These are phyloP conservation scores for Dasyprocta punctata DNA, from an alignment of 2,113 vertebrate species.

Conservation along the genomic window DNA sequence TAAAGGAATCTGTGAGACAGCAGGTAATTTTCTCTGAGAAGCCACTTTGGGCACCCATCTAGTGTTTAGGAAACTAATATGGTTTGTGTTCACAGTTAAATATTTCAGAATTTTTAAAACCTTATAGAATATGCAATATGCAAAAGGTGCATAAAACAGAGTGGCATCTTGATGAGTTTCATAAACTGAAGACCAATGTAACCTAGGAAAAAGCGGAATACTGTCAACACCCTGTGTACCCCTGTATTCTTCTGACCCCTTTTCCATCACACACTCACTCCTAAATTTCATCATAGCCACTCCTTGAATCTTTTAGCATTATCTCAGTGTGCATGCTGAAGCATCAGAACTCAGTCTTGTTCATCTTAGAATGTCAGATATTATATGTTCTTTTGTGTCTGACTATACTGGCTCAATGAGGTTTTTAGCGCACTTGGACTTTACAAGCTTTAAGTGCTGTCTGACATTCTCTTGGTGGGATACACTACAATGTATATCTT, in stretches of 20 bases:
- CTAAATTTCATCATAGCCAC: neutral
- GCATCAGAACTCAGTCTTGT: neutral
- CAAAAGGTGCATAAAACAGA: neutral
- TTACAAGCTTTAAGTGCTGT: neutral
- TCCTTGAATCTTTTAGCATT: neutral
- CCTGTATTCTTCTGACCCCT: accelerated
- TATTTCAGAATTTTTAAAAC: neutral
- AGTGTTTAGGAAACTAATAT: neutral
- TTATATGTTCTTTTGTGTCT: neutral
- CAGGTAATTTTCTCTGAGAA: neutral
- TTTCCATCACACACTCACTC: accelerated
- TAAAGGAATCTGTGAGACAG: neutral
- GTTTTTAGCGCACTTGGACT: neutral
- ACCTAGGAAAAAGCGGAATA: neutral
- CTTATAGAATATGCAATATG: neutral
- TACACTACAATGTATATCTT: neutral
- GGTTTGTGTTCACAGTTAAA: neutral
- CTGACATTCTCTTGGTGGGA: neutral
- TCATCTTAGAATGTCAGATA: neutral
- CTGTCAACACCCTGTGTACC: neutral
- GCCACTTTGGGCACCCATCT: accelerated
- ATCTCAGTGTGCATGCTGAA: neutral
- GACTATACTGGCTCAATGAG: neutral
- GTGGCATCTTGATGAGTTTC: neutral
- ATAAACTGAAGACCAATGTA: neutral